Evolutionary conservation across 1,140 invertebrate genomes (phyloP), one percentile per base, ranked within the genome.

Genomic region (Eupeodes corollae): DNA sequence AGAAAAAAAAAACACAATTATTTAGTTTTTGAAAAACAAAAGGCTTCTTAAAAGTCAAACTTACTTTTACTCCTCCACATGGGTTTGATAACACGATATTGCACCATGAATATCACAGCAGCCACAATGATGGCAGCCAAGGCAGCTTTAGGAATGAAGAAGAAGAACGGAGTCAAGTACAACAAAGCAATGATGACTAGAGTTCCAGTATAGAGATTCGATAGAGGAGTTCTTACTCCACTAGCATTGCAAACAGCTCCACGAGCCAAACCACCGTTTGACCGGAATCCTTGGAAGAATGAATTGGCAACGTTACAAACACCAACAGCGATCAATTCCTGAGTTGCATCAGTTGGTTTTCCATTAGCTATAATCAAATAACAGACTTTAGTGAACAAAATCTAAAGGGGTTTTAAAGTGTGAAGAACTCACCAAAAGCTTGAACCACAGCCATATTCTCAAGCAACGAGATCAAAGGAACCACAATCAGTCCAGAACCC

Each of bases 161-260:
- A 83, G 64, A 89, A 90, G 54, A 81, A 86, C 13, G 84, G 83
- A 1, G 86, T 87, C 9, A 90, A 69, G 52, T 86, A 75, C 39
- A 76, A 76, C 33, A 89, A 58, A 0, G 86, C 83, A 40, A 88
- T 63, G 31, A 90, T 65, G 6, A 89, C 84, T 37, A 89, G 73
- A 35, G 77, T 58, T 45, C 86, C 84, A 77, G 69, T 63, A 42
- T 67, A 67, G 13, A 95, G 57, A 12, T 91, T 88, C 15, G 84
- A 88, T 31, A 91, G 63, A 8, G 90, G 85, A 3, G 90, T 93
- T 55, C 82, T 77, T 1, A 91, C 90, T 8, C 91, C 91, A 57
- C 87, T 90, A 39, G 84, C 80, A 61, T 92, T 88, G 59, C 91
- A 86, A 1, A 97, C 88, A 42, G 91, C 91, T 55, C 89, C 63